Base-by-base conservation (phyloP, 2,113 vertebrate species). In the Scophthalmus maximus region DNA sequence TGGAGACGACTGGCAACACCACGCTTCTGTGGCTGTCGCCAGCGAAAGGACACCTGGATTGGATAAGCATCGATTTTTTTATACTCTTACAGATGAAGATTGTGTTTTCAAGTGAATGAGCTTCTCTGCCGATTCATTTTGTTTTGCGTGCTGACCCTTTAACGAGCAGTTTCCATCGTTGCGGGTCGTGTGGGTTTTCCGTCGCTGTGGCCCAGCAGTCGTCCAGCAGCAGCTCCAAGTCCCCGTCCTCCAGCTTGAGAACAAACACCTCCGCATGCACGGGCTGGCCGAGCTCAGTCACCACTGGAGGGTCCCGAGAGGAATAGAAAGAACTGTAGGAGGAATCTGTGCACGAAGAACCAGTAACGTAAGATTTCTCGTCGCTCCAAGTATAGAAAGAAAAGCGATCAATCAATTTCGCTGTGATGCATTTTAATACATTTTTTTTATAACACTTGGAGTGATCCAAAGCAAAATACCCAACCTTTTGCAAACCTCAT, bases 121-220 rank as follows among this genome's bases (percentile, higher is more conserved):
- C n/a, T n/a, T n/a, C n/a, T n/a, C n/a, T 32, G 2, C 25, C 5
- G 10, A 18, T 38, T 20, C 1, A 38, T 25, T 47, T 22, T 3
- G 14, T 27, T 22, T n/a, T 4, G 22, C 18, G 6, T 29, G 27
- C 30, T 42, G 3, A 52, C 57, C 74, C 91, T 42, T 86, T 64
- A 47, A 61, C 22, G 10, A 95, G 69, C 18, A 95, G 17, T 15
- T 90, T 88, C 95, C 95, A 95, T 79, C 93, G 92, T 4, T 42
- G 79, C 40, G 57, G 23, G 25, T 91, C 64, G 18, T 86, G 64
- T 2, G 91, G 83, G 57, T 85, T 69, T 11, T 55, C 4, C 7
- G 61, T 82, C 4, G 87, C 87, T 0, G 94, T 95, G 12, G 94
- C 93, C 94, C 93, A 95, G 72, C 94, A 96, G 64, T 94, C 79